A percentile compares a stretch with the other conserved stretches of the same genome.
Conservation (phyloP, 2,888 invertebrate genomes). For the Cybosia mesomella region DNA sequence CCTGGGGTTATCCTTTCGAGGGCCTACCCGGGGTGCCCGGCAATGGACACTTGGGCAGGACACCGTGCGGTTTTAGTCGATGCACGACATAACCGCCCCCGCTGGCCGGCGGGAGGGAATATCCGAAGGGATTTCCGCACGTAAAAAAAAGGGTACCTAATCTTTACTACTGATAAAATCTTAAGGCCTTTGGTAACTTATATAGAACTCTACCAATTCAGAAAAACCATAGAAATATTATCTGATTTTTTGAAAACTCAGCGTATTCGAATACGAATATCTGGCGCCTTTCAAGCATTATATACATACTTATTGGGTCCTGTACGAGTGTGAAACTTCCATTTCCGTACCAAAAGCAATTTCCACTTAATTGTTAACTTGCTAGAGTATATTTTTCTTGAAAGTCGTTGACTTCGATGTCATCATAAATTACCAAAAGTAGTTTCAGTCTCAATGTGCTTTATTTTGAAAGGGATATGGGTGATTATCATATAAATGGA, state of each 20-base stretch:
- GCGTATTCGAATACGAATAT: conserved; percentile 54
- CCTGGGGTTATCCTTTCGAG: no score
- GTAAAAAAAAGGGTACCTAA: no score
- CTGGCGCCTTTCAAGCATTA: conserved; percentile 45
- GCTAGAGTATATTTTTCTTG: conserved; percentile 46
- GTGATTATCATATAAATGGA: conserved; percentile 29
- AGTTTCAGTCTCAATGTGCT: conserved; percentile 36
- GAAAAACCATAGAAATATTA: conserved; percentile 55
- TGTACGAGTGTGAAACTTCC: conserved; percentile 41
- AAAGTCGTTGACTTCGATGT: conserved; percentile 41
- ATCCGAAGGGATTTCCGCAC: no score
- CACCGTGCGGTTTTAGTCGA: no score
- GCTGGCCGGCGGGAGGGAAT: no score
- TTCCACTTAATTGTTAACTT: conserved; percentile 35
- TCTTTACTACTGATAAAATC: conserved; percentile 38
- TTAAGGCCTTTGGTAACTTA: conserved; percentile 36
- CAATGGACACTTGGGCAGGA: no score
- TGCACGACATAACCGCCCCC: no score
- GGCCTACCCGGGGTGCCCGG: no score
- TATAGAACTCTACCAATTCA: conserved; percentile 34
- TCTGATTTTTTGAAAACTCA: conserved; percentile 57
- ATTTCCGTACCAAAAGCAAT: conserved; percentile 36
- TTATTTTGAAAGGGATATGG: conserved; percentile 37
- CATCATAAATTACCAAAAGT: conserved; percentile 42
- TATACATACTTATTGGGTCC: conserved; percentile 44